phyloP scores from a whole-genome alignment of 2,888 invertebrate genomes.

The Zeuzera pyrina region DNA sequence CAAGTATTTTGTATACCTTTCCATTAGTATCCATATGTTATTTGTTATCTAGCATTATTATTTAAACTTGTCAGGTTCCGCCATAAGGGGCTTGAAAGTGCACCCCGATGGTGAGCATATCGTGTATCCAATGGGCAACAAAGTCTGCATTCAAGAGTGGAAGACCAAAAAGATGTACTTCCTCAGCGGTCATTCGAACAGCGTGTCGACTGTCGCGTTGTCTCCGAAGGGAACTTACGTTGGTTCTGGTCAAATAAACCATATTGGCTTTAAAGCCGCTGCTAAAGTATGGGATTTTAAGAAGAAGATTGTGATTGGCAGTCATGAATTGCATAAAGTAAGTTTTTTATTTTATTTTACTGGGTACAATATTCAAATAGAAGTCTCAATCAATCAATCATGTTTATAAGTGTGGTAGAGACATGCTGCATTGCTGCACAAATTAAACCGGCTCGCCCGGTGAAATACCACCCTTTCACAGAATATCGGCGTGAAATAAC shows the following conservation, averaged over 20 bases:
- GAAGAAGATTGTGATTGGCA: slow-evolving; percentile 72
- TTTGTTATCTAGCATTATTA: neutral
- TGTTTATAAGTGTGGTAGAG: too few relatives aligned
- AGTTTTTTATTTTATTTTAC: too few relatives aligned
- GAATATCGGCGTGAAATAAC: too few relatives aligned
- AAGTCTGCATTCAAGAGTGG: slow-evolving; percentile 81
- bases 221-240: slow-evolving; percentile 83
- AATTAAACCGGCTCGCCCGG: too few relatives aligned
- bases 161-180: slow-evolving; percentile 81
- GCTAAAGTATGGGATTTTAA: slow-evolving; percentile 92
- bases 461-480: too few relatives aligned
- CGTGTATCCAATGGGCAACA: slow-evolving; percentile 85
- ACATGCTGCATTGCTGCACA: too few relatives aligned
- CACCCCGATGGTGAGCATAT: slow-evolving; percentile 82
- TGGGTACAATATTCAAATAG: too few relatives aligned
- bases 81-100: slow-evolving; percentile 74
- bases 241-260: slow-evolving; percentile 92
- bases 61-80: slow-evolving; percentile 53
- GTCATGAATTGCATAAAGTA: slow-evolving; percentile 89
- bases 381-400: too few relatives aligned
- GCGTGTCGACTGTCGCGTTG: slow-evolving; percentile 82
- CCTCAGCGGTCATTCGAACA: slow-evolving; percentile 85
- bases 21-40: neutral
- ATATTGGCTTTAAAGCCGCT: slow-evolving; percentile 90
- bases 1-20: too few relatives aligned